Base-by-base conservation (phyloP, 2,888 invertebrate species). In the Stenurella melanura region DNA sequence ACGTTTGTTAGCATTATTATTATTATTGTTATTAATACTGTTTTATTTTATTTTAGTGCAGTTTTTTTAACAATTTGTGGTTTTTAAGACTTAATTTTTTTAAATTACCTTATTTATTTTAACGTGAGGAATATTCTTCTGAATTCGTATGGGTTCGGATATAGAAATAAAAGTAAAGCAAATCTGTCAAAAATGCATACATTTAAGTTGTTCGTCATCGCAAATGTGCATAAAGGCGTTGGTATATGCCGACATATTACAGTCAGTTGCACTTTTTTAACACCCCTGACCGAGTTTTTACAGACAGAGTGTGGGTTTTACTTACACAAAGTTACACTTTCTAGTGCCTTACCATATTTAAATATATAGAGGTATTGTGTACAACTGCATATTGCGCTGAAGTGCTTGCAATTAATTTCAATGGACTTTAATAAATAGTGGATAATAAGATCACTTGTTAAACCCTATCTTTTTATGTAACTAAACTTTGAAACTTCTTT, bases 221-320 rank as follows among this genome's bases (percentile, higher is more conserved):
- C 50, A 50, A 50, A n/a, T 50, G 4, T n/a, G n/a, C 15, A n/a
- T 50, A 50, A 7, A 34, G 42, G 17, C 12, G 26, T 21, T 38
- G 67, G 26, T 34, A 19, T 17, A 19, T 56, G 34, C 11, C 21
- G 60, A 19, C 4, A 26, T 21, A 42, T 21, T 38, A 34, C 57
- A 21, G 42, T n/a, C 34, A 9, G 2, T 30, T 73, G 56, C 26
- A 74, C 77, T 77, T 77, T 80, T 78, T 74, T 72, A 66, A 78
- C 79, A 80, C 79, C 82, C 83, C 79, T 83, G 83, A 83, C 83
- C 82, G 82, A 82, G 78, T 80, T 83, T 76, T 80, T 72, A 66
- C 78, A 82, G 83, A 80, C 80, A 74, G 38, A 78, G 82, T 76
- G 82, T 80, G 80, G 80, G 78, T 75, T 54, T 66, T 11, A 63